Conservation (phyloP, 2,888 invertebrate species). For the Scaptomyza tumidula region DNA sequence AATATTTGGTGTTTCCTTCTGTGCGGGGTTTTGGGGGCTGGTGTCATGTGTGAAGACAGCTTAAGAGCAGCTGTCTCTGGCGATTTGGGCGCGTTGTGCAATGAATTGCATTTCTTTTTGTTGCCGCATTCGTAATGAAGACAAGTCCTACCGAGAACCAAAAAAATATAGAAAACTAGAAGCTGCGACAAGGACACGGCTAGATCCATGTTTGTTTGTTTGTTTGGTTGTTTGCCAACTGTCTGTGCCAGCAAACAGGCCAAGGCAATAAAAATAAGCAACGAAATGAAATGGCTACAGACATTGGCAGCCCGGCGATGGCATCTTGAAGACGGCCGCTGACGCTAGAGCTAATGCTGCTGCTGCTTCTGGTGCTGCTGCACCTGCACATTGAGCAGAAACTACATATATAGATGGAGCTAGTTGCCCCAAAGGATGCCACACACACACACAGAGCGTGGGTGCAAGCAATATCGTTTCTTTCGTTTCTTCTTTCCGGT, state of each 20-base stretch:
- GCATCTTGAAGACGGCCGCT: conserved; percentile 47
- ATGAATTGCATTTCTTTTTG: conserved; percentile 61
- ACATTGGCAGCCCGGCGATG: conserved; percentile 48
- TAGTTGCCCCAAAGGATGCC: conserved; percentile 28
- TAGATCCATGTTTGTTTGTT: conserved; percentile 31
- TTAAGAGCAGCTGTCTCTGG: conserved; percentile 1
- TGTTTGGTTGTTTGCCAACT: conserved; percentile 51
- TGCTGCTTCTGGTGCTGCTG: conserved; percentile 30
- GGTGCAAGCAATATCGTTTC: conserved; percentile 26
- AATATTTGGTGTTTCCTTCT: conserved; percentile 5
- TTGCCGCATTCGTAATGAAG: conserved; percentile 65
- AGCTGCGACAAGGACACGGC: conserved; percentile 50
- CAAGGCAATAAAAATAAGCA: conserved; percentile 75
- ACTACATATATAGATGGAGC: conserved; percentile 32
- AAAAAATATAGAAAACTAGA: conserved; percentile 1
- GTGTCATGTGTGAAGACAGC: conserved; percentile 12
- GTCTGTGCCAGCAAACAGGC: conserved; percentile 56
- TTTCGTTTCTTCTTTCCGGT: conserved; percentile 2
- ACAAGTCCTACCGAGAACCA: conserved; percentile 35
- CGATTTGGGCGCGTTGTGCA: conserved; percentile 46
- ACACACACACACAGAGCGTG: conserved; percentile 11
- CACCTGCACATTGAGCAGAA: conserved; percentile 26
- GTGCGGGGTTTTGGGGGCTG: background rate
- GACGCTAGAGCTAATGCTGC: background rate
- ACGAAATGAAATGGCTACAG: conserved; percentile 76